Evolutionary conservation across 92 coral and sea anemone species (phyloP).

Genomic region (Isaurus tuberculatus): DNA sequence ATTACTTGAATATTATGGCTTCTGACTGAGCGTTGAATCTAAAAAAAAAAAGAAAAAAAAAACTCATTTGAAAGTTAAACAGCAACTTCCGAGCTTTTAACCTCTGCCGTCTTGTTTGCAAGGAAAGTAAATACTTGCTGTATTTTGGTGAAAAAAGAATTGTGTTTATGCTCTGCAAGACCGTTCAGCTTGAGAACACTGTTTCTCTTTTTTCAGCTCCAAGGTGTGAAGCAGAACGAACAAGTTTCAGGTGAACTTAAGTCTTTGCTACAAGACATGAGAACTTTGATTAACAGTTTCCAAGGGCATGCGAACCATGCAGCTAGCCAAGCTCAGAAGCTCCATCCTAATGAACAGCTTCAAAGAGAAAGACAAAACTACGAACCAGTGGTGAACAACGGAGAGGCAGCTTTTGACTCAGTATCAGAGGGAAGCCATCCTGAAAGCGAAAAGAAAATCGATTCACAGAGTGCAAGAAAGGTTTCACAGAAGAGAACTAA

Average conservation of each 20-base stretch:
- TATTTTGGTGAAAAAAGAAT: background rate
- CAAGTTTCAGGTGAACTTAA: constrained; percentile 68
- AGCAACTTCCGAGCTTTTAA: background rate
- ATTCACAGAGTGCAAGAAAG: background rate
- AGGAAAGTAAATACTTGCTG: background rate
- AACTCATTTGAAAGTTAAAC: background rate
- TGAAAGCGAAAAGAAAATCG: background rate
- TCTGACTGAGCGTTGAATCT: too few relatives aligned
- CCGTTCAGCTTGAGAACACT: background rate
- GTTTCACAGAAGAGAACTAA: background rate
- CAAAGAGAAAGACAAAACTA: background rate
- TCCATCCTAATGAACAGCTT: constrained; percentile 9
- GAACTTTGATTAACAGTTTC: constrained; percentile 75
- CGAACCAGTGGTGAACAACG: background rate
- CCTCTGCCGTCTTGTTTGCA: background rate
- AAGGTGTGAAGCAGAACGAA: constrained; percentile 15
- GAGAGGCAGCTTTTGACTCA: background rate
- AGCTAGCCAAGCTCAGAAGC: constrained; percentile 54
- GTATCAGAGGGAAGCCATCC: background rate
- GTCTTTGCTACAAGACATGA: constrained; percentile 71
- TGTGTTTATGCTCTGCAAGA: background rate
- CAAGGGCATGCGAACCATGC: constrained; percentile 70
- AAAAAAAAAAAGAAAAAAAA: too few relatives aligned
- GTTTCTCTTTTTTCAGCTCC: background rate
- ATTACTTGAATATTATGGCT: too few relatives aligned